Evolutionary conservation across 64 coral and sea anemone genomes (phyloP), one percentile per base, ranked within the genome.

Genomic region (Exaiptasia diaphana): DNA sequence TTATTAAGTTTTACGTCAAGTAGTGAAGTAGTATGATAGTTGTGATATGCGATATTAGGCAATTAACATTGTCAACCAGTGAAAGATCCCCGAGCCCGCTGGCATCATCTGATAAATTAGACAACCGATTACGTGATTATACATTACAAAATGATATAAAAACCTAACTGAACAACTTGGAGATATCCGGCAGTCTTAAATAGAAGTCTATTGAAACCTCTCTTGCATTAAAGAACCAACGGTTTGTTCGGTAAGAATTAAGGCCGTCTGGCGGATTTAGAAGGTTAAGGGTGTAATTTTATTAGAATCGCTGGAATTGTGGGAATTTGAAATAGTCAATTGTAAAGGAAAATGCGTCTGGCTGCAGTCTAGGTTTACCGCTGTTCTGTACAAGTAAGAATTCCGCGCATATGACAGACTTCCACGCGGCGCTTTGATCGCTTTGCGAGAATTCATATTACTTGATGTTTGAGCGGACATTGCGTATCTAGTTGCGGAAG

Each of bases 41-140:
- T 25, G 38, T 73, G 69, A 73, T 73, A 73, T 73, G 38, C 69
- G 69, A 73, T 73, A 73, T 73, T 73, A 73, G 39, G 69, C 41
- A 73, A 73, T 73, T 73, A 73, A 73, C 69, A 73, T 73, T 73
- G 69, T 73, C 69, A 73, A 25, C 38, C 69, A 45, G 69, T 73
- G 69, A 73, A 73, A 24, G 40, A 73, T 49, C 25, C 38, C 69
- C 69, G 69, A 73, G 20, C 69, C 69, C 41, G 69, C 38, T 49
- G 69, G 69, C 38, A 45, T 45, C 25, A 73, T 73, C 69, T 73
- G 69, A 42, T 73, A 22, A 73, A 73, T 73, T 73, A 73, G 41
- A 45, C 41, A 30, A 38, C 40, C 69, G 38, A 73, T 73, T 73
- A 73, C 69, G 38, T 73, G 69, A n/a, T 73, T 25, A 18, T 48